These are phyloP conservation scores for Nephotettix cincticeps DNA, from an alignment of 1,140 invertebrate species.

Conservation along the genomic window DNA sequence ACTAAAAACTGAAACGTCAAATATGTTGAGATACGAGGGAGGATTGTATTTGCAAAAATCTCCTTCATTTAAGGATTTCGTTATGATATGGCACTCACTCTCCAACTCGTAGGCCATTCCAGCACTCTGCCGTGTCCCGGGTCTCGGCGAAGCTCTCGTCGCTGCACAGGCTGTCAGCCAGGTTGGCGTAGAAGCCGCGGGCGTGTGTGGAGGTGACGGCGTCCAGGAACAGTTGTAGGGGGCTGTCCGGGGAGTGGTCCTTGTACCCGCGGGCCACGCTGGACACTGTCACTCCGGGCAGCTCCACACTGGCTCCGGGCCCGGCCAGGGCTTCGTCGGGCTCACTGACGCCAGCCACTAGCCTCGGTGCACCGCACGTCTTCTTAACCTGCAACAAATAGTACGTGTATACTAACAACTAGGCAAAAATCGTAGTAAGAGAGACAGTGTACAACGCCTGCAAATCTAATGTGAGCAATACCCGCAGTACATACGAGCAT, in stretches of 20 bases:
- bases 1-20: no score
- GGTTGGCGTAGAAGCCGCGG: constrained; percentile 66
- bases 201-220: constrained; percentile 48
- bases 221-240: constrained; percentile 27
- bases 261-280: constrained; percentile 8
- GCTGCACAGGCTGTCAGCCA: constrained; percentile 67
- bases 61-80: no score
- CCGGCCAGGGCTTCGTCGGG: neutral
- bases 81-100: constrained; percentile 71
- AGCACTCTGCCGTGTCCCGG: constrained; percentile 62
- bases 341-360: neutral
- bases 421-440: no score
- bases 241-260: neutral
- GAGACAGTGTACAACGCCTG: neutral
- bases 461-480: neutral
- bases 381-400: constrained; percentile 27
- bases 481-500: neutral
- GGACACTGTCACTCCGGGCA: constrained; percentile 17
- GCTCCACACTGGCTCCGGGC: constrained; percentile 15
- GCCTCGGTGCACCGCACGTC: constrained; percentile 16
- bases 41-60: no score
- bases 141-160: constrained; percentile 59
- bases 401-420: no score
- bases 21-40: no score
- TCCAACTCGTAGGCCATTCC: constrained; percentile 72